phyloP scores from a whole-genome alignment of 2,888 invertebrate genomes.

The Gari tellinella region DNA sequence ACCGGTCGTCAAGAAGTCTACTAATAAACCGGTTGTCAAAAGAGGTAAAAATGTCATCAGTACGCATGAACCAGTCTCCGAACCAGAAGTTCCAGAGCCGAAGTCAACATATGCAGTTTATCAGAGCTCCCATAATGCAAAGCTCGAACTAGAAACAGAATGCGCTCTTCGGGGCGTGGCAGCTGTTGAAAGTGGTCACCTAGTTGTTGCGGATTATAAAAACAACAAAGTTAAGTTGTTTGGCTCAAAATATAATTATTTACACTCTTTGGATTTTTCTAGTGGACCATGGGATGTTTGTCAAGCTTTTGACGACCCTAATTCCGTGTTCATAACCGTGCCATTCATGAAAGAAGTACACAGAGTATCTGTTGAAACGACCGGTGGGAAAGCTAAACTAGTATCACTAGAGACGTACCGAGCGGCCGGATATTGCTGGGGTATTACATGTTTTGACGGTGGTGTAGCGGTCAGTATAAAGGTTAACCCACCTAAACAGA shows the following conservation, averaged over 20 bases:
- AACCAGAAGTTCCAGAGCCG: constrained; percentile 18
- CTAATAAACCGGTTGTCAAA: neutral
- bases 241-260: constrained; percentile 32
- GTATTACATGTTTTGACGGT: constrained; percentile 51
- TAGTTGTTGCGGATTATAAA: constrained; percentile 61
- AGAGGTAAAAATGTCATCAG: neutral
- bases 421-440: constrained; percentile 57
- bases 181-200: constrained; percentile 49
- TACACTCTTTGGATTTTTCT: constrained; percentile 46
- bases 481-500: constrained; percentile 13
- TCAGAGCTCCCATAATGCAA: constrained; percentile 50
- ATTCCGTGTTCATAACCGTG: constrained; percentile 47
- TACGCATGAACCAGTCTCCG: neutral
- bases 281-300: constrained; percentile 65
- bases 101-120: constrained; percentile 53
- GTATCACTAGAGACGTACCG: constrained; percentile 32
- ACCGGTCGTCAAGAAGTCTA: neutral
- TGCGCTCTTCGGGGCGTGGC: constrained; percentile 58
- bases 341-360: constrained; percentile 52
- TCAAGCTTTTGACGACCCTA: constrained; percentile 15
- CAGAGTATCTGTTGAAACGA: constrained; percentile 18
- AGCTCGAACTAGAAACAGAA: constrained; percentile 40
- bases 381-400: constrained; percentile 13
- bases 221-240: constrained; percentile 65
- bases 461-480: constrained; percentile 54